phyloP scores from a whole-genome alignment of 2,888 invertebrate species.

The Habroteleia sp. region DNA sequence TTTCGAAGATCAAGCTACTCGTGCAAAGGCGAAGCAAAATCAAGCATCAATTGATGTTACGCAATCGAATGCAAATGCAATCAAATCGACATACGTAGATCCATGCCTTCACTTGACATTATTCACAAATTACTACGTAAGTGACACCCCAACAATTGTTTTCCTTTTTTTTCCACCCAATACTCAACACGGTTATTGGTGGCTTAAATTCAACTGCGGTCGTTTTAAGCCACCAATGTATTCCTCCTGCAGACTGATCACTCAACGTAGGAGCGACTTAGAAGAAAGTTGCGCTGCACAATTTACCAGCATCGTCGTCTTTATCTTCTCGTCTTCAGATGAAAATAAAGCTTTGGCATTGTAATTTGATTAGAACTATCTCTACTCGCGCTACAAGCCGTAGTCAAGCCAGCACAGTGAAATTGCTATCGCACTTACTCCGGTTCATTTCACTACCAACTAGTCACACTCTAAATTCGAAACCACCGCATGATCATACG shows the following conservation, averaged over 20 bases:
- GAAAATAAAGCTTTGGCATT: conserved; percentile 25
- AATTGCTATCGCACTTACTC: conserved; percentile 58
- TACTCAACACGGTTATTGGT: background rate
- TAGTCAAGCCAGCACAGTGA: conserved; percentile 3
- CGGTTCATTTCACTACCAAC: conserved; percentile 71
- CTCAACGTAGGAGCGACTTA: too few species aligned
- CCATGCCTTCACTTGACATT: too few species aligned
- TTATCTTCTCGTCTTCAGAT: conserved; percentile 20
- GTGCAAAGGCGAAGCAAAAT: conserved; percentile 32
- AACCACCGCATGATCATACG: conserved; percentile 65
- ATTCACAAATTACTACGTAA: too few species aligned
- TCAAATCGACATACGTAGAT: conserved; percentile 14
- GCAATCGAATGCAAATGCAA: conserved; percentile 20
- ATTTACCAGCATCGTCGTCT: too few species aligned
- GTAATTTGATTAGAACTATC: conserved; percentile 33
- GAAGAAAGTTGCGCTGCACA: too few species aligned
- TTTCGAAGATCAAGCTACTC: conserved; percentile 31
- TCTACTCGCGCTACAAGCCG: background rate
- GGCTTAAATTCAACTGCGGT: too few species aligned
- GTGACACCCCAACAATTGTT: too few species aligned
- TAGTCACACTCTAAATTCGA: conserved; percentile 80
- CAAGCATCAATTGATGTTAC: conserved; percentile 19
- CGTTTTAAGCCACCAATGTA: conserved; percentile 1
- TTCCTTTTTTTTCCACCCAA: too few species aligned
- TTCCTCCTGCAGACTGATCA: too few species aligned